Base-by-base conservation (phyloP, 2,888 invertebrate genomes). In the Papilio demoleus region DNA sequence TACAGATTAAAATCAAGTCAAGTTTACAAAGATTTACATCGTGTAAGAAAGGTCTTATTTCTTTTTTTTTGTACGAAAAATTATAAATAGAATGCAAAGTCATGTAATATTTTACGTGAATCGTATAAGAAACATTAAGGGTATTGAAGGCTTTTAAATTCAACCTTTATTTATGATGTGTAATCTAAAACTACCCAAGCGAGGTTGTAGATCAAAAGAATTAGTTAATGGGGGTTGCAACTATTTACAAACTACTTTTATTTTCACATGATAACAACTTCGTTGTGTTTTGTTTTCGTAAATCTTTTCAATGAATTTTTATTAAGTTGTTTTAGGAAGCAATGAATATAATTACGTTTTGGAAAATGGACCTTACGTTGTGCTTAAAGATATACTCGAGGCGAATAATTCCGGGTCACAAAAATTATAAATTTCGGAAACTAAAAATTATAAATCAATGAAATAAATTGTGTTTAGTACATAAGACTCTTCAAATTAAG, bases 41-140 rank as follows among this genome's bases (percentile, higher is more conserved):
- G n/a, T n/a, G n/a, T n/a, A n/a, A n/a, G n/a, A n/a, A n/a, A n/a
- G n/a, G n/a, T n/a, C n/a, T n/a, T n/a, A n/a, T n/a, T n/a, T n/a
- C n/a, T n/a, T 5, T 47, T 9, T 47, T 24, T 62, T 11, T 50
- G 14, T 6, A 24, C n/a, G n/a, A 50, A 63, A 47, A n/a, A 40
- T 12, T 3, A 24, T 19, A 24, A 38, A 17, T 9, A 24, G 11
- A 34, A 19, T 38, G 14, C 47, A 47, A 66, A 59, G 66, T 66
- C 36, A 12, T 31, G 17, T 36, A 65, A 45, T 58, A 19, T 42
- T 59, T n/a, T 59, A 22, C 36, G 65, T 65, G 45, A 14, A 31
- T 4, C 31, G 6, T 65, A 40, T 14, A 31, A 40, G 56, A 36
- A 36, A 50, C n/a, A 60, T 36, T 22, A 38, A 14, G 53, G 6